phyloP scores from a whole-genome alignment of 2,888 invertebrate genomes.

The Cosmorhoe ocellata region DNA sequence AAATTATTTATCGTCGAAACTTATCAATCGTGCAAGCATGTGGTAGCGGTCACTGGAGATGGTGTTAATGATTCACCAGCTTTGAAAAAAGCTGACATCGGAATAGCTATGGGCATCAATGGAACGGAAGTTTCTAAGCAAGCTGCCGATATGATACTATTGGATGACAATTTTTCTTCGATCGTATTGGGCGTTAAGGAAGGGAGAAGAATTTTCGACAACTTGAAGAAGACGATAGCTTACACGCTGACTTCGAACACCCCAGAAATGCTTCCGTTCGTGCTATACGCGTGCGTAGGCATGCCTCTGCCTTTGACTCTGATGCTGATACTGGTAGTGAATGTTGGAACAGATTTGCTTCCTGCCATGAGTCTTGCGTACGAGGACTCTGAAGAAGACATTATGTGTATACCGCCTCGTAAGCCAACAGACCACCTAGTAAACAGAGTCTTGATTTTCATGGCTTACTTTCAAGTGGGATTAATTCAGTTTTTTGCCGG shows the following conservation, averaged over 20 bases:
- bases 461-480: conserved; percentile 94
- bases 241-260: conserved; percentile 92
- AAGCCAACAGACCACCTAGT: conserved; percentile 80
- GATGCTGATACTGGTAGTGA: conserved; percentile 86
- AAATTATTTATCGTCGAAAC: conserved; percentile 88
- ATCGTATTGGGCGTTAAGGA: conserved; percentile 93
- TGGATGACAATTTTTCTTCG: conserved; percentile 94
- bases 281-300: conserved; percentile 86
- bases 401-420: conserved; percentile 85
- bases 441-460: conserved; percentile 84
- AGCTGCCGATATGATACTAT: conserved; percentile 94
- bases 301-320: conserved; percentile 88
- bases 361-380: conserved; percentile 91
- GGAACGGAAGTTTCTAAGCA: conserved; percentile 92
- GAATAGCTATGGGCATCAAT: conserved; percentile 90
- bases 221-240: conserved; percentile 92
- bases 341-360: conserved; percentile 90
- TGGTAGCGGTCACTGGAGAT: conserved; percentile 94
- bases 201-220: conserved; percentile 91
- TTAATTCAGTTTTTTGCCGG: conserved; percentile 92
- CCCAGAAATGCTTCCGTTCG: conserved; percentile 92
- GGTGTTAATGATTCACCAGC: conserved; percentile 95
- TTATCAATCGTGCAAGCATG: conserved; percentile 88
- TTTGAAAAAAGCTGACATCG: conserved; percentile 92
- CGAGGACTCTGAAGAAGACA: conserved; percentile 88